phyloP scores from a whole-genome alignment of 2,888 invertebrate genomes.

The Mellilla xanthometata region DNA sequence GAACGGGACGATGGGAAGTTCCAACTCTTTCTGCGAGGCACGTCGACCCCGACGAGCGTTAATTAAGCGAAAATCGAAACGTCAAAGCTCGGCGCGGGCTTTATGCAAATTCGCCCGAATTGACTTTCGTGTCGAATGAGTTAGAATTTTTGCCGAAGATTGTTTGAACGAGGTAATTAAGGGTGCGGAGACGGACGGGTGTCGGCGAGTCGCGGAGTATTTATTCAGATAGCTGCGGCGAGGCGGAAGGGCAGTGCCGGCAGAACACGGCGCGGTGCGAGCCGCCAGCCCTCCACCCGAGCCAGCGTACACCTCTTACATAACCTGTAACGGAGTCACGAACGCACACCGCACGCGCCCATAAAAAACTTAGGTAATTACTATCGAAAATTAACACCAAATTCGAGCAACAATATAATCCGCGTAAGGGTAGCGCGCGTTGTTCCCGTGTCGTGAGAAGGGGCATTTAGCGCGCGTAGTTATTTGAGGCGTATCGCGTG shows the following conservation, averaged over 20 bases:
- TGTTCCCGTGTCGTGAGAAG: constrained; percentile 54
- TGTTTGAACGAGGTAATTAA: constrained; percentile 73
- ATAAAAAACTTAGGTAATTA: constrained; percentile 51
- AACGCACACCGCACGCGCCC: constrained; percentile 41
- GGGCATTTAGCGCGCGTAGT: constrained; percentile 59
- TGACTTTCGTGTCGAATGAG: constrained; percentile 67
- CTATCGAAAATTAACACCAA: constrained; percentile 49
- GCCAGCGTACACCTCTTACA: constrained; percentile 36
- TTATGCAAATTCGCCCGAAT: constrained; percentile 77
- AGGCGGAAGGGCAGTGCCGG: constrained; percentile 17
- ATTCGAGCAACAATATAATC: constrained; percentile 47
- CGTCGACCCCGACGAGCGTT: constrained; percentile 63
- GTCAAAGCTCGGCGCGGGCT: constrained; percentile 71
- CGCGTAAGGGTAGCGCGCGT: constrained; percentile 43
- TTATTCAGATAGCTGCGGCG: neutral
- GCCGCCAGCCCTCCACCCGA: constrained; percentile 55
- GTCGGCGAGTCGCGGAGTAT: constrained; percentile 22
- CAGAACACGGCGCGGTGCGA: constrained; percentile 59
- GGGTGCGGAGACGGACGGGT: constrained; percentile 44
- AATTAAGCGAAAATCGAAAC: constrained; percentile 81
- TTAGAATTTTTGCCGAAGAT: constrained; percentile 69
- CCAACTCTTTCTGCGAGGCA: constrained; percentile 65
- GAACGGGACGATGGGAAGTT: constrained; percentile 57
- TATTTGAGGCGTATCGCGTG: constrained; percentile 62
- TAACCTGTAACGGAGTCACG: constrained; percentile 40